Evolutionary conservation across 2,797 vertebrate species (phyloP), one percentile per base, ranked within the genome.

Genomic region (Sebastes paucispinis): DNA sequence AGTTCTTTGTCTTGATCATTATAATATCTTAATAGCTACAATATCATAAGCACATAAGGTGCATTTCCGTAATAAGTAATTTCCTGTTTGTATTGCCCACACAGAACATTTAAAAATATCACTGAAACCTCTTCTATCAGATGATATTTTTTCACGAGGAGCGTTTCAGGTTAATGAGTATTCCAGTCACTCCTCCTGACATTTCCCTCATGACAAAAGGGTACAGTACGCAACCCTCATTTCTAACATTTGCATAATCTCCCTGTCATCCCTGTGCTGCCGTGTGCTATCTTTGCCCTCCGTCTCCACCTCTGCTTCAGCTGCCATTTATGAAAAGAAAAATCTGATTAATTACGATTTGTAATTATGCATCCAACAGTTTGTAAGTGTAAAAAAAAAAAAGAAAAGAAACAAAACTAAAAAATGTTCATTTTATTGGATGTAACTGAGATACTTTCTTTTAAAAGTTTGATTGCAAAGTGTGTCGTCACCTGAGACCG

Each of bases 211-310:
- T 90, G 89, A 91, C 86, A 89, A 89, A 89, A 92, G 69, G 82
- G 69, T 75, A 34, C 81, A 71, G 74, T 36, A 79, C 10, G 69
- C 87, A 88, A 73, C 79, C 86, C 77, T 89, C 82, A 80, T 86
- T 89, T 85, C 79, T 54, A 66, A 86, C 85, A 93, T 94, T 92
- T 91, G 89, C 87, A 92, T 94, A 91, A 90, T 92, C 88, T 83
- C 70, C 65, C 63, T 82, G 88, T 88, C 87, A 81, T 84, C 75
- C 77, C 66, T 67, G 34, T 18, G 75, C 72, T 72, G 70, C 75
- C 24, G 50, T 47, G 63, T 74, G 78, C 77, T 25, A 52, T 80
- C 80, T 73, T 65, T 79, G 76, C 78, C 75, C 75, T 83, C 65
- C 64, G 60, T 39, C 66, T 66, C 47, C 79, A 59, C 65, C 39